phyloP scores from a whole-genome alignment of 2,797 vertebrate species.

The Sparus aurata region DNA sequence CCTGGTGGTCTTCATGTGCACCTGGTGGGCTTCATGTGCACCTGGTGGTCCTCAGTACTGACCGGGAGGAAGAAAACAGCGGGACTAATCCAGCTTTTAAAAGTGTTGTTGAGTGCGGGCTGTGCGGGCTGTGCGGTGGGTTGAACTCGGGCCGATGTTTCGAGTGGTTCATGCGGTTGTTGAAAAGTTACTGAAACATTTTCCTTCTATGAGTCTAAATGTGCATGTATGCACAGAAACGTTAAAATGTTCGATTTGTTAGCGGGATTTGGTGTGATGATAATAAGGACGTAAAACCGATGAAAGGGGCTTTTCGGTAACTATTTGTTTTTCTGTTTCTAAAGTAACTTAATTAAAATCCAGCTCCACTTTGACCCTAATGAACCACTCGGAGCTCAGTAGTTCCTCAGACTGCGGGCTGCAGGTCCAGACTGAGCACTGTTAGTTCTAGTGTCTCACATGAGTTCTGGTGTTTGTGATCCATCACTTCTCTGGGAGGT shows the following conservation, averaged over 20 bases:
- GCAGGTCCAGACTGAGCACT: not conserved
- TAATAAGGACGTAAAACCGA: not conserved
- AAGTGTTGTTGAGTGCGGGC: not conserved
- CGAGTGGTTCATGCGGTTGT: not conserved
- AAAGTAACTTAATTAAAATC: not conserved
- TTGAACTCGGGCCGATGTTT: not conserved
- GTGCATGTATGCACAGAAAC: fast-evolving
- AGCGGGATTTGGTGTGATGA: conserved; percentile 15
- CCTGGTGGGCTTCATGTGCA: no score
- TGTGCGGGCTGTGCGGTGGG: not conserved
- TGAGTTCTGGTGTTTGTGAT: not conserved
- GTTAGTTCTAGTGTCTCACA: not conserved
- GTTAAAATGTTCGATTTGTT: not conserved
- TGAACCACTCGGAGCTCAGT: conserved; percentile 19
- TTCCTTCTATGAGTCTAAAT: fast-evolving
- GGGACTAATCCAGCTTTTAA: not conserved
- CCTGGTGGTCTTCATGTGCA: no score
- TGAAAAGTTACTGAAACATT: fast-evolving
- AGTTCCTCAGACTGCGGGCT: conserved; percentile 10
- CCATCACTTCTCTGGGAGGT: not conserved
- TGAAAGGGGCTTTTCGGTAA: not conserved
- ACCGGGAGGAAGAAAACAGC: no score
- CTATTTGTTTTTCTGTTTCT: no score
- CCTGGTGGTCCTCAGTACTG: no score
- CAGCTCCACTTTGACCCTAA: not conserved